Conservation (phyloP, 1,140 invertebrate genomes). For the Delia radicum region DNA sequence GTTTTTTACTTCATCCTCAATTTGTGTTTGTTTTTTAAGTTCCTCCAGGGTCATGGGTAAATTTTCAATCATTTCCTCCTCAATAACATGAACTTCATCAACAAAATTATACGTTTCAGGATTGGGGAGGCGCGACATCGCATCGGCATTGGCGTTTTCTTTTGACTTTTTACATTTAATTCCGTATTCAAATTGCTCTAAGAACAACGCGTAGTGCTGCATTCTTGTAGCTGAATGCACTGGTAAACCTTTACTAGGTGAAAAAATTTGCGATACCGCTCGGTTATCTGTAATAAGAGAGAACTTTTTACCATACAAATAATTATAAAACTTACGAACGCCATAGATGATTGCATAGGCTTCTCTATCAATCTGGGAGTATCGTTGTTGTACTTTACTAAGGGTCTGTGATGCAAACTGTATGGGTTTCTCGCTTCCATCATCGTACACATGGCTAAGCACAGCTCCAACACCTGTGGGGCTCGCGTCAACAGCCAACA, state of each 20-base stretch:
- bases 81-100: slow-evolving; percentile 5
- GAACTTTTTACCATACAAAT: slow-evolving; percentile 55
- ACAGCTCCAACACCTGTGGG: slow-evolving; percentile 50
- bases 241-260: no score
- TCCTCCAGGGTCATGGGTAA: slow-evolving; percentile 14
- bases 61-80: slow-evolving; percentile 2
- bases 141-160: slow-evolving; percentile 36
- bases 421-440: slow-evolving; percentile 56
- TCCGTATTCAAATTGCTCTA: slow-evolving; percentile 41
- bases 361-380: slow-evolving; percentile 61
- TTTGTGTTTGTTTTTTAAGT: not conserved
- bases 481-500: slow-evolving; percentile 54
- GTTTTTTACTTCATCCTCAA: slow-evolving; percentile 23
- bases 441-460: slow-evolving; percentile 47
- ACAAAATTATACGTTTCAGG: not conserved
- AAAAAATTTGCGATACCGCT: slow-evolving; percentile 55
- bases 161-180: slow-evolving; percentile 49
- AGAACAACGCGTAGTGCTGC: slow-evolving; percentile 37
- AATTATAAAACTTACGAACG: slow-evolving; percentile 54
- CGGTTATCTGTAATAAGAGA: slow-evolving; percentile 58
- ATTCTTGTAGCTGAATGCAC: no score
- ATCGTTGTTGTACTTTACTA: slow-evolving; percentile 56
- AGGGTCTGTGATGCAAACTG: slow-evolving; percentile 58
- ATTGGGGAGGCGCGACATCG: slow-evolving; percentile 34
- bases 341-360: slow-evolving; percentile 58